Base-by-base conservation (phyloP, 2,113 vertebrate species). In the Beaufortia kweichowensis region DNA sequence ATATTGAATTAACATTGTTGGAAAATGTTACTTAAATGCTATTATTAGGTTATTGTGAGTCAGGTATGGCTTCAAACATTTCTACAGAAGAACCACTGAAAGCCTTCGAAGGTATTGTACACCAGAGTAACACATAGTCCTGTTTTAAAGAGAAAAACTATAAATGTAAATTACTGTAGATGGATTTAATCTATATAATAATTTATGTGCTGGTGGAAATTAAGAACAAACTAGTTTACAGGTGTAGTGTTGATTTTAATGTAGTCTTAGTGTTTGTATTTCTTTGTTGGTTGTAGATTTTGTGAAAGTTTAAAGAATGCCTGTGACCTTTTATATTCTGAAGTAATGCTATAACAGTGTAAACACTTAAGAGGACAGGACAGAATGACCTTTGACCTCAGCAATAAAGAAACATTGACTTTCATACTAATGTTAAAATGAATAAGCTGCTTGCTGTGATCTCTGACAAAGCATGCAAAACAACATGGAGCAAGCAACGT, bases 171-270 rank as follows among this genome's bases (percentile, higher is more conserved):
- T 50, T n/a, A 50, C 3, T 21, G 6, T 2, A 8, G 21, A 10
- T 21, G 6, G 19, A 21, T 53, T 5, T 53, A 21, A n/a, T 9
- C 35, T 1, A 8, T 35, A 35, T 50, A 0, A 21, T 50, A 10
- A 2, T 53, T 53, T 31, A 29, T 33, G 66, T 33, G 66, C 66
- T 69, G 66, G 66, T 69, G 66, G 46, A 21, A 1, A 21, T 53
- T 2, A 0, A 68, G 24, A 48, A 3, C n/a, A 2, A 28, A 19
- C 14, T 26, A 11, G 21, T 0, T 24, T n/a, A 61, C 59, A 21
- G n/a, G 33, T 35, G 33, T 9, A 35, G 2, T 14, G 14, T 3
- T 39, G n/a, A n/a, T n/a, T n/a, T n/a, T n/a, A n/a, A n/a, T n/a
- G n/a, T n/a, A n/a, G n/a, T n/a, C n/a, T n/a, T n/a, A 66, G 28